These are phyloP conservation scores for Notocelia uddmanniana DNA, from an alignment of 2,888 invertebrate genomes.

Conservation along the genomic window DNA sequence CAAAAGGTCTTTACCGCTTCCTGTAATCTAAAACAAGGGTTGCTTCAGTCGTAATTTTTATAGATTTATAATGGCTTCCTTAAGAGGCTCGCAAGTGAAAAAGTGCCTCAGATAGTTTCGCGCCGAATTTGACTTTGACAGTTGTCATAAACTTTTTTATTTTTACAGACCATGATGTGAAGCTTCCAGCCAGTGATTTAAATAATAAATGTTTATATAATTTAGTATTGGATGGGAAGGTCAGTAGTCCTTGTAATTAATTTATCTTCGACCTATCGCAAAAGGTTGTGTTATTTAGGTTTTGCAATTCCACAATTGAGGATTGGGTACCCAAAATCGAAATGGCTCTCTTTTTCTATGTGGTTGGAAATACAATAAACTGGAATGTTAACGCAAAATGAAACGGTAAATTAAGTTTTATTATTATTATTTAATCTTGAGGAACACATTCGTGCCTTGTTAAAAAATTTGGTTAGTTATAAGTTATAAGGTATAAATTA, in stretches of 20 bases:
- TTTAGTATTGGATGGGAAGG: background rate
- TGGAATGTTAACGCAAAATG: conserved; percentile 14
- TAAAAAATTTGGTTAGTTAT: conserved; percentile 21
- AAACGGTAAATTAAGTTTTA: conserved; percentile 10
- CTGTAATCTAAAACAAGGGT: background rate
- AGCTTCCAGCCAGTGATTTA: conserved; percentile 28
- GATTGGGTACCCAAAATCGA: background rate
- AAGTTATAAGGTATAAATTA: conserved; percentile 30
- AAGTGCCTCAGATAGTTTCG: conserved; percentile 6
- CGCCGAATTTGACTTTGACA: conserved; percentile 14
- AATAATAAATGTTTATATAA: background rate
- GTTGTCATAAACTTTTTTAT: conserved; percentile 7
- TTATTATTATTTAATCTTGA: background rate
- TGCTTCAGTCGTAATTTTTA: background rate
- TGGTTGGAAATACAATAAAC: conserved; percentile 2
- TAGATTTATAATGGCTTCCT: conserved; percentile 9
- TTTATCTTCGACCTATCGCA: background rate
- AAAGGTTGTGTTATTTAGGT: background rate
- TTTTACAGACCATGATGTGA: background rate
- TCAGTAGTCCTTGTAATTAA: background rate
- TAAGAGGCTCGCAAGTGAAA: background rate
- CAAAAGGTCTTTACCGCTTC: background rate
- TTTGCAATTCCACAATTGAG: background rate
- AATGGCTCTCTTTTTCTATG: conserved; percentile 1
- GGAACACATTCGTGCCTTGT: conserved; percentile 40